Evolutionary conservation across 2,888 invertebrate genomes (phyloP), one percentile per base, ranked within the genome.

Genomic region (Sturmia bella): DNA sequence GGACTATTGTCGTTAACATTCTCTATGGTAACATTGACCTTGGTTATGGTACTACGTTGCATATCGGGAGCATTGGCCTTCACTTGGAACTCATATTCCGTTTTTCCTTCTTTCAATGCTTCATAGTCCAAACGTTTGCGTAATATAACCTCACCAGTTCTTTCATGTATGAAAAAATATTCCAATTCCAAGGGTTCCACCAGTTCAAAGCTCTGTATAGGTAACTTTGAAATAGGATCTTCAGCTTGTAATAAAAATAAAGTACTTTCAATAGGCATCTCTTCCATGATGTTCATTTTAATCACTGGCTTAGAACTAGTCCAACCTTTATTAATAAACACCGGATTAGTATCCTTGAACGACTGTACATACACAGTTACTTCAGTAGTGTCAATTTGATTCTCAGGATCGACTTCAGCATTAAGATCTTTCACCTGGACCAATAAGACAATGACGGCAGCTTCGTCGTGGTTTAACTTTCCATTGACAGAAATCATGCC

Each of bases 1-100:
- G 96, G 96, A 79, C 93, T 92, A 88, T 96, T 95, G 86, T 96
- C 96, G 87, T 96, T 96, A 0, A 95, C 92, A 87, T 96, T 96
- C 64, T 93, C 92, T 0, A 96, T 93, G 83, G 93, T 93, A 24
- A 96, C 93, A 50, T 93, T 92, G 1, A 96, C 92, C 82, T 93
- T 94, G 0, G 95, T 95, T 66, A 93, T 92, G 50, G 94, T 94
- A 87, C 93, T 93, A 80, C 93, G 88, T 13, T 88, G 87, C 0
- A 87, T 88, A 80, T 91, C 90, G 0, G 87, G 87, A 13, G 88
- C 88, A 15, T 85, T 92, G 0, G 93, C 93, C 85, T 93, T 92
- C 0, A 94, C 93, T 41, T 92, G 93, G 15, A 94, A 89, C 69
- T 88, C 88, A 45, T 90, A 90, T 61, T 92, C 92, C 0, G 88